phyloP scores from a whole-genome alignment of 2,113 vertebrate genomes.

The Semicossyphus pulcher region DNA sequence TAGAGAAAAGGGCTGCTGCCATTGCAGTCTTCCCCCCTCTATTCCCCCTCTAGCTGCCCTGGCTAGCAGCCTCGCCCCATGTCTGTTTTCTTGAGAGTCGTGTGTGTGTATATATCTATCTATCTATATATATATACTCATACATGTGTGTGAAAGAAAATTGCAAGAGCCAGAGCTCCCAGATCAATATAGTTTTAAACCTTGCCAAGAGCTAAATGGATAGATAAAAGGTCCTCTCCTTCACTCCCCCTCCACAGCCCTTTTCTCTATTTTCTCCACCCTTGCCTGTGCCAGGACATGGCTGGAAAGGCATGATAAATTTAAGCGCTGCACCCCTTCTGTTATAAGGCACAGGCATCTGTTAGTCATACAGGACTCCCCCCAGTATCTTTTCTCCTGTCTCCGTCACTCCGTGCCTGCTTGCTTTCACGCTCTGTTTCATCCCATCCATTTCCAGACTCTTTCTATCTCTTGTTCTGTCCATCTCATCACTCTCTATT shows the following conservation, averaged over 20 bases:
- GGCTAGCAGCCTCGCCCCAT: slow-evolving; percentile 51
- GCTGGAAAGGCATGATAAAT: slow-evolving; percentile 33
- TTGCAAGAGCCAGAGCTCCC: slow-evolving; percentile 6
- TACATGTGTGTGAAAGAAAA: slow-evolving; percentile 4
- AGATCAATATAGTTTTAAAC: slow-evolving; percentile 41
- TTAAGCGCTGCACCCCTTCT: slow-evolving; percentile 17
- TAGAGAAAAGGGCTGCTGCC: slow-evolving; percentile 10
- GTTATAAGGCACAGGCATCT: slow-evolving; percentile 46
- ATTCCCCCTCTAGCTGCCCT: slow-evolving; percentile 9
- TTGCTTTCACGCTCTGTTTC: slow-evolving; percentile 63
- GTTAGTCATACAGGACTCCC: slow-evolving; percentile 45
- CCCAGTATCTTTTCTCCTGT: slow-evolving; percentile 15
- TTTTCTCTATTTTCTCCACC: neutral
- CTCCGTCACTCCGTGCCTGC: slow-evolving; percentile 9
- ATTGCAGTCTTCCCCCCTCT: slow-evolving; percentile 30
- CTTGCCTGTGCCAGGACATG: slow-evolving; percentile 17
- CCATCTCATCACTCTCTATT: slow-evolving; percentile 1
- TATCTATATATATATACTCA: neutral
- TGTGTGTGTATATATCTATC: neutral
- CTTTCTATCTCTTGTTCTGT: neutral
- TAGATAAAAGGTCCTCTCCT: slow-evolving; percentile 3
- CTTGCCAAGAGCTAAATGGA: slow-evolving; percentile 5
- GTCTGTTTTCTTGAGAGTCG: slow-evolving; percentile 28
- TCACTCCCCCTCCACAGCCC: neutral
- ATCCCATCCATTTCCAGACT: slow-evolving; percentile 38